Conservation (phyloP, 2,888 invertebrate genomes). For the Habroteleia sp. region DNA sequence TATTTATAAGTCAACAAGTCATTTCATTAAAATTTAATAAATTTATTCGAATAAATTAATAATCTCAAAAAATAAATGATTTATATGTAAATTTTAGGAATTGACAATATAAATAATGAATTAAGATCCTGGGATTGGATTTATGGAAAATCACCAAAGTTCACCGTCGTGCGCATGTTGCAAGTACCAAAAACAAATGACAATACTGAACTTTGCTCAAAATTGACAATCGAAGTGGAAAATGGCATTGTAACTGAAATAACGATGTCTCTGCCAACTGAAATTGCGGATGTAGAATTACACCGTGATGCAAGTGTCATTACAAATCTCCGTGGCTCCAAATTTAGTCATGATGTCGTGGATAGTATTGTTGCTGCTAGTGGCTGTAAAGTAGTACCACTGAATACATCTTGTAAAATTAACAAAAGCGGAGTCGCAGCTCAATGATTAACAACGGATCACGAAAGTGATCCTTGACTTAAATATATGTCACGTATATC, state of each 20-base stretch:
- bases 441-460: constrained; percentile 68
- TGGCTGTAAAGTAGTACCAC: constrained; percentile 74
- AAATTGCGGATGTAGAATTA: constrained; percentile 84
- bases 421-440: constrained; percentile 75
- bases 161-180: constrained; percentile 87
- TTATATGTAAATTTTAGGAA: too few species aligned
- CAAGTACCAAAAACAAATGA: constrained; percentile 82
- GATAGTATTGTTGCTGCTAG: constrained; percentile 83
- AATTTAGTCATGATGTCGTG: constrained; percentile 84
- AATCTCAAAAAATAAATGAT: too few species aligned
- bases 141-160: constrained; percentile 92
- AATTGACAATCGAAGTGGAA: constrained; percentile 85
- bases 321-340: constrained; percentile 85
- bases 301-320: constrained; percentile 86
- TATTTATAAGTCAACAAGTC: too few species aligned
- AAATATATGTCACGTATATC: too few species aligned
- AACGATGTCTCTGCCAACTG: constrained; percentile 85
- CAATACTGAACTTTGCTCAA: constrained; percentile 79
- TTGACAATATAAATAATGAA: constrained; percentile 86
- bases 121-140: constrained; percentile 93
- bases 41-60: too few species aligned
- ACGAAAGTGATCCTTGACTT: constrained; percentile 56
- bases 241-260: constrained; percentile 86
- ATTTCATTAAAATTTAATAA: too few species aligned
- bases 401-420: constrained; percentile 66